These are phyloP conservation scores for Astatoreochromis straeleni DNA, from an alignment of 2,113 vertebrate genomes.

Conservation along the genomic window DNA sequence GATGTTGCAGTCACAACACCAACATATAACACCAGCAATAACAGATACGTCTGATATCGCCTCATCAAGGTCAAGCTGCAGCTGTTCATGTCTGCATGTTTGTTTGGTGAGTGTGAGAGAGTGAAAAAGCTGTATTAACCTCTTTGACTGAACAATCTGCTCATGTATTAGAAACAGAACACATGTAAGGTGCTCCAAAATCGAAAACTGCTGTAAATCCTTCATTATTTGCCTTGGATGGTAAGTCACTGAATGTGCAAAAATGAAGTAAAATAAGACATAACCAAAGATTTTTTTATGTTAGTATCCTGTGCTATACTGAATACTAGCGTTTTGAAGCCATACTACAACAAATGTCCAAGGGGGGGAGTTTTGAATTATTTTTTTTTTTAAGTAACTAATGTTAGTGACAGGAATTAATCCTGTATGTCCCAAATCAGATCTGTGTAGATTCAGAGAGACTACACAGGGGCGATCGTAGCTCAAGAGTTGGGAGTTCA, in stretches of 20 bases:
- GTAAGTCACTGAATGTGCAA: not conserved
- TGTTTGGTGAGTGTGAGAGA: not conserved
- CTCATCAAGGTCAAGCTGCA: not conserved
- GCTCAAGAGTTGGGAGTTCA: no score
- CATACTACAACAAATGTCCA: not conserved
- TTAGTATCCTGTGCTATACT: not conserved
- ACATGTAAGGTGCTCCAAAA: not conserved
- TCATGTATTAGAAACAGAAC: not conserved
- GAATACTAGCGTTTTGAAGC: not conserved
- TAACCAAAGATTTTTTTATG: not conserved
- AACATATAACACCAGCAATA: not conserved
- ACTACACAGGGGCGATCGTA: not conserved
- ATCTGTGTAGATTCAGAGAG: not conserved
- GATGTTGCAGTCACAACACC: not conserved
- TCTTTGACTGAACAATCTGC: not conserved
- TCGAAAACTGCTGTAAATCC: not conserved
- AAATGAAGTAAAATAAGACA: not conserved
- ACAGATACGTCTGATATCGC: not conserved
- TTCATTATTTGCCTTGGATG: not conserved
- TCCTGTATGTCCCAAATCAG: not conserved
- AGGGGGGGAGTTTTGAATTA: not conserved
- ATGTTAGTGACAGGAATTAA: not conserved
- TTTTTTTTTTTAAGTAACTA: rapidly evolving
- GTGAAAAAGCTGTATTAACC: not conserved
- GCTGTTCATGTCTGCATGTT: not conserved